Conservation (phyloP, 2,888 invertebrate species). For the Eumerus sabulonum region DNA sequence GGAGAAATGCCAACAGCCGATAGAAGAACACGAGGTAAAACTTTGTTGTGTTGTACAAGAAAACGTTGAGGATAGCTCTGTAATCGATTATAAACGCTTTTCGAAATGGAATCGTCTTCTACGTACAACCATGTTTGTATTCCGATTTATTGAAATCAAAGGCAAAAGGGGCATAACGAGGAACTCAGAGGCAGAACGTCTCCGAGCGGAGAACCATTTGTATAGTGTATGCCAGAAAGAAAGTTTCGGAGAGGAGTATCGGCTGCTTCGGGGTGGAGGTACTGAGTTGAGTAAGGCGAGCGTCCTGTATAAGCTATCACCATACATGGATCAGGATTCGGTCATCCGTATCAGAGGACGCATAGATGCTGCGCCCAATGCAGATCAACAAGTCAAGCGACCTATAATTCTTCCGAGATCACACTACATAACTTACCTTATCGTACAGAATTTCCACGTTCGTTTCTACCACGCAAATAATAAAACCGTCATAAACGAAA, state of each 20-base stretch:
- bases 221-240: constrained; percentile 1
- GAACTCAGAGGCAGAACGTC: not conserved
- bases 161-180: not conserved
- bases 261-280: not conserved
- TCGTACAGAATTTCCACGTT: not conserved
- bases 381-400: not conserved
- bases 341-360: too few relatives aligned
- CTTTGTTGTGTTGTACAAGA: not conserved
- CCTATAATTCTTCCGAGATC: not conserved
- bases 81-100: constrained; percentile 1
- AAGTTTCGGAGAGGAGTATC: not conserved
- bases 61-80: not conserved
- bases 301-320: constrained; percentile 17
- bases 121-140: not conserved
- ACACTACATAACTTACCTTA: not conserved
- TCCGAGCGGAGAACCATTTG: not conserved
- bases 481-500: not conserved
- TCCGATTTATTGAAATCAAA: too few relatives aligned
- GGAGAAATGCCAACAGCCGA: not conserved
- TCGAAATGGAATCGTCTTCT: constrained; percentile 3
- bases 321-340: not conserved
- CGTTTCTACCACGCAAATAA: not conserved
- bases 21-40: not conserved
- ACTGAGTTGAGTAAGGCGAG: constrained; percentile 8
- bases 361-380: not conserved